A percentile compares a stretch with the other conserved stretches of the same genome.
Evolutionary conservation across 2,797 vertebrate genomes (phyloP).

Genomic region (Eurystomus glaucurus): DNA sequence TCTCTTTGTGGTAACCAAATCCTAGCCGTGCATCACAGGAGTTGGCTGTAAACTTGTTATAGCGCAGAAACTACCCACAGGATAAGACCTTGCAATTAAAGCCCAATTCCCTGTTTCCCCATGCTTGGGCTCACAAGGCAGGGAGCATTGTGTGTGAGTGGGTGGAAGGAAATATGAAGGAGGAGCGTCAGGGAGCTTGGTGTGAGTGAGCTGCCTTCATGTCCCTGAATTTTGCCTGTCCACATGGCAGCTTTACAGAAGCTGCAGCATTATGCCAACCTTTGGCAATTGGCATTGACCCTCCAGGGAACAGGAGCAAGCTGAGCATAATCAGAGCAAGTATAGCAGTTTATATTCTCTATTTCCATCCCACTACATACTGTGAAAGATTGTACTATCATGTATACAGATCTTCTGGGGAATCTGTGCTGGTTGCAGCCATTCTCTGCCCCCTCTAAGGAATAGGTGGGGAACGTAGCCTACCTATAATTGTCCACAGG

Average conservation of each 20-base stretch:
- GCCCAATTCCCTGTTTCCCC: background rate
- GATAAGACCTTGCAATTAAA: background rate
- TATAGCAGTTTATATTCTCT: background rate
- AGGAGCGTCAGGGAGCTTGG: background rate
- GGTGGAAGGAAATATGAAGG: conserved; percentile 22
- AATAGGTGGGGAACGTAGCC: background rate
- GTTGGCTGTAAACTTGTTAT: background rate
- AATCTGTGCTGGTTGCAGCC: background rate
- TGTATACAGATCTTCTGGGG: background rate
- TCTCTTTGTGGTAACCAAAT: background rate
- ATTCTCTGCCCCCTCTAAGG: background rate
- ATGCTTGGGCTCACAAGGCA: background rate
- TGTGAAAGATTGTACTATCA: accelerated
- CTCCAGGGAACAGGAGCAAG: background rate
- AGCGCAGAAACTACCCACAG: background rate
- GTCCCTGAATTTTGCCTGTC: background rate
- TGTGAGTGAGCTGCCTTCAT: background rate
- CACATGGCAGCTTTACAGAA: background rate
- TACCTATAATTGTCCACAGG: background rate
- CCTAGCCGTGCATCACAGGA: background rate
- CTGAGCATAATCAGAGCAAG: background rate
- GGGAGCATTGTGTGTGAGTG: background rate
- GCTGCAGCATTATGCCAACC: background rate
- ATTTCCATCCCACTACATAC: background rate
- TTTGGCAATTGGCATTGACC: background rate